Base-by-base conservation (phyloP, 2,888 invertebrate species). In the Anoncus sp. region DNA sequence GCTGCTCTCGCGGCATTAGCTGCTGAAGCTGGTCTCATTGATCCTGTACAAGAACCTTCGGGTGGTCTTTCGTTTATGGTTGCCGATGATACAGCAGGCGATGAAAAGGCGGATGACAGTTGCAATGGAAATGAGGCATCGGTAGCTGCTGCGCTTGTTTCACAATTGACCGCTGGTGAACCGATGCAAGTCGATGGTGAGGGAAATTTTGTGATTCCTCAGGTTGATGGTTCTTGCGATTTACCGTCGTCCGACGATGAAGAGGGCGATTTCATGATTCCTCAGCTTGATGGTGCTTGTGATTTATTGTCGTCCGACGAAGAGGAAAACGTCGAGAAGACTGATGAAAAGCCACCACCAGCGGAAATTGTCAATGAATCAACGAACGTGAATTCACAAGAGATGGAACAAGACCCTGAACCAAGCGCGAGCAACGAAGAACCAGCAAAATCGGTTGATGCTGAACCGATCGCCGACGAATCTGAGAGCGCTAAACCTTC, bases 1-100 rank as follows among this genome's bases (percentile, higher is more conserved):
- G 93, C 94, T 1, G 94, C 94, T 1, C 85, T 94, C 12, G 94
- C 94, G 16, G 94, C 94, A 5, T 86, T 94, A 20, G 94, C 94
- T 9, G 94, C 94, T 1, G 94, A 94, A 85, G 94, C 94, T 31
- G 94, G 94, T 2, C 88, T 94, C 3, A 93, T 94, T 47, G 94
- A 93, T 82, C 93, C 93, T 0, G 90, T 90, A 18, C 91, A 90
- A 62, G 91, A 91, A 60, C 82, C 91, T 1, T 90, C 91, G 0
- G 88, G 89, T 6, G 86, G 88, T 35, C 65, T 91, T 9, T 90
- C 89, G 0, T 91, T 91, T 22, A 90, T 91, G 90, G 89, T 91
- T 12, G 82, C 91, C 2, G 89, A 90, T 35, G 90, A 90, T 53
- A 78, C 65, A 24, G 72, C 83, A 3, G 85, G 83, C 0, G 89